Evolutionary conservation across 2,113 vertebrate species (phyloP).

Genomic region (Empidonax traillii): DNA sequence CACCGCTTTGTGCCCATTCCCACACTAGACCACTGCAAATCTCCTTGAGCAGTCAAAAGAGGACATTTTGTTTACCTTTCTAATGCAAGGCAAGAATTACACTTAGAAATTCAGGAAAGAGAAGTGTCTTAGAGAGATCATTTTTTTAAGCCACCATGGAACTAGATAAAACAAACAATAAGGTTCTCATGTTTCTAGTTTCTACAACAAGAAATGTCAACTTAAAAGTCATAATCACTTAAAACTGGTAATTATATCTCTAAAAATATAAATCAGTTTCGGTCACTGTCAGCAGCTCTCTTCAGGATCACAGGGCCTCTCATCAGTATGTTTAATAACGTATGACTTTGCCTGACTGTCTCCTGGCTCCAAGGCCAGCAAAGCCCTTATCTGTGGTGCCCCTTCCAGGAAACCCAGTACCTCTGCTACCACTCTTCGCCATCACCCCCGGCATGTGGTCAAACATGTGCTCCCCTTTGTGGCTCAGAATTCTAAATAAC

Average conservation of each 20-base stretch:
- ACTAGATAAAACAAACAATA: neutral
- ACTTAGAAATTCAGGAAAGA: neutral
- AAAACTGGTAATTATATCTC: neutral
- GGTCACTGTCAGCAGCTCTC: neutral
- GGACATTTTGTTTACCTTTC: neutral
- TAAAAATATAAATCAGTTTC: neutral
- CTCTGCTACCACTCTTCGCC: neutral
- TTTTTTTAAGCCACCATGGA: neutral
- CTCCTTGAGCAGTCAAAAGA: neutral
- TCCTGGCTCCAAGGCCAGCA: neutral
- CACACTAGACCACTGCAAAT: neutral
- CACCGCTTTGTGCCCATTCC: neutral
- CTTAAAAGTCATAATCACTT: neutral
- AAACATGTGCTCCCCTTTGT: neutral
- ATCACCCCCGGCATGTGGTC: fast-evolving
- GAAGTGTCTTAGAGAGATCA: neutral
- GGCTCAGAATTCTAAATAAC: neutral
- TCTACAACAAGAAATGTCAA: neutral
- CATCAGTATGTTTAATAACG: neutral
- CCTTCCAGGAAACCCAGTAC: neutral
- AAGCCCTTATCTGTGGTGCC: neutral
- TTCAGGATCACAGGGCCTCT: neutral
- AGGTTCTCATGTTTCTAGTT: neutral
- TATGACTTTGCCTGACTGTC: neutral
- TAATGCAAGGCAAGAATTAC: neutral